These are phyloP conservation scores for Hemibagrus guttatus DNA, from an alignment of 2,797 vertebrate species.

Conservation along the genomic window DNA sequence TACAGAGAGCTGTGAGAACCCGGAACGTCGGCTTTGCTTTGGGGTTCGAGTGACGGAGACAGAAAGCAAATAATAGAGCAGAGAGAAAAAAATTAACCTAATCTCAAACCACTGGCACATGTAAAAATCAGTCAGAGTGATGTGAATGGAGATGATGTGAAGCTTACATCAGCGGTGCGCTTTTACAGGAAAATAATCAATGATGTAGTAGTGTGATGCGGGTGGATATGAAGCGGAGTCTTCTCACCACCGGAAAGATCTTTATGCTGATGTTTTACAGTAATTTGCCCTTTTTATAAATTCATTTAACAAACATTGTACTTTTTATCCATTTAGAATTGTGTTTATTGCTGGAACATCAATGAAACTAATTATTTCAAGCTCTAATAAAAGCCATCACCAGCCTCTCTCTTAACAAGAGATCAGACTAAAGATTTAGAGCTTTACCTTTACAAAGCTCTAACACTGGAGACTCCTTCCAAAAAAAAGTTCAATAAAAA, in stretches of 20 bases:
- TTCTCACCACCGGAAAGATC: neutral
- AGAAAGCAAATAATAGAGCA: neutral
- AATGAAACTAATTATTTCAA: too few relatives aligned
- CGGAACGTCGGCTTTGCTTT: neutral
- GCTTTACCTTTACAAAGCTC: neutral
- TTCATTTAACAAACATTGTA: neutral
- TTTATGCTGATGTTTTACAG: neutral
- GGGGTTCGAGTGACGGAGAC: neutral
- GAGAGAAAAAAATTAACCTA: slow-evolving; percentile 23
- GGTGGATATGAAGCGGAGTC: neutral
- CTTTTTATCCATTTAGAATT: slow-evolving; percentile 15
- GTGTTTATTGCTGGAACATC: neutral
- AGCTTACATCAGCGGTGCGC: neutral
- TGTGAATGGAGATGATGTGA: neutral
- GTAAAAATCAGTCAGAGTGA: neutral
- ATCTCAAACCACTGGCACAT: neutral
- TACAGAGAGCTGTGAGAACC: slow-evolving; percentile 44
- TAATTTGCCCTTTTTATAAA: neutral
- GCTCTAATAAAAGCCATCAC: neutral
- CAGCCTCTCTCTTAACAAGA: neutral
- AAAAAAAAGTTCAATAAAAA: neutral
- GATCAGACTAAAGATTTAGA: neutral
- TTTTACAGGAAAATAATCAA: neutral
- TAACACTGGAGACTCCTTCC: neutral
- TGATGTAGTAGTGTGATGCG: neutral